Conservation (phyloP, 2,797 vertebrate genomes). For the Notamacropus eugenii region DNA sequence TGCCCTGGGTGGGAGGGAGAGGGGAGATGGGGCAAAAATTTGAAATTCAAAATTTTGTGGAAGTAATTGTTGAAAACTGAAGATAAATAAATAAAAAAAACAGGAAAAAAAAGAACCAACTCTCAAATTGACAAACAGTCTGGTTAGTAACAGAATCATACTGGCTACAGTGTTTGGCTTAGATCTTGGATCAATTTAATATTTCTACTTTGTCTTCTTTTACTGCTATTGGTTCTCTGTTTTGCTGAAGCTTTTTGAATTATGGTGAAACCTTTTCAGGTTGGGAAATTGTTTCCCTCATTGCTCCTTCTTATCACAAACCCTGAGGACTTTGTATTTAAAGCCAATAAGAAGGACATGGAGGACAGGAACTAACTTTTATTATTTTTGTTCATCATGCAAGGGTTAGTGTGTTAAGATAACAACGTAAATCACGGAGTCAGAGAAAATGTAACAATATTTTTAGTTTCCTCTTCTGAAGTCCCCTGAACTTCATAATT, state of each 20-base stretch:
- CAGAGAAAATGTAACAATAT: slow-evolving; percentile 75
- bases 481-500: not conserved
- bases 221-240: slow-evolving; percentile 26
- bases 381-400: slow-evolving; percentile 72
- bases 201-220: not conserved
- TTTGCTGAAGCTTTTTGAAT: slow-evolving; percentile 63
- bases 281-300: not conserved
- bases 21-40: too few species aligned
- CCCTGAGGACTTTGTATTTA: slow-evolving; percentile 5
- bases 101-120: slow-evolving; percentile 61
- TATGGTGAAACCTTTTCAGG: slow-evolving; percentile 49
- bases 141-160: not conserved
- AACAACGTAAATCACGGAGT: slow-evolving; percentile 72
- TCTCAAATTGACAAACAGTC: slow-evolving; percentile 1
- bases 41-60: too few species aligned
- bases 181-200: slow-evolving; percentile 4
- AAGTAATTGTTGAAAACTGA: too few species aligned
- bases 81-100: too few species aligned
- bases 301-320: not conserved
- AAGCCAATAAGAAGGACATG: slow-evolving; percentile 27
- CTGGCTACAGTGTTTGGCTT: not conserved
- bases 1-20: too few species aligned
- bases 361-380: slow-evolving; percentile 59
- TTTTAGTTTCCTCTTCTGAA: slow-evolving; percentile 77
- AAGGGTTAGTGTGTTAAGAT: slow-evolving; percentile 63